A percentile compares a stretch with the other conserved stretches of the same genome.
These are phyloP conservation scores for Thalassophryne amazonica DNA, from an alignment of 2,797 vertebrate species.

Conservation along the genomic window DNA sequence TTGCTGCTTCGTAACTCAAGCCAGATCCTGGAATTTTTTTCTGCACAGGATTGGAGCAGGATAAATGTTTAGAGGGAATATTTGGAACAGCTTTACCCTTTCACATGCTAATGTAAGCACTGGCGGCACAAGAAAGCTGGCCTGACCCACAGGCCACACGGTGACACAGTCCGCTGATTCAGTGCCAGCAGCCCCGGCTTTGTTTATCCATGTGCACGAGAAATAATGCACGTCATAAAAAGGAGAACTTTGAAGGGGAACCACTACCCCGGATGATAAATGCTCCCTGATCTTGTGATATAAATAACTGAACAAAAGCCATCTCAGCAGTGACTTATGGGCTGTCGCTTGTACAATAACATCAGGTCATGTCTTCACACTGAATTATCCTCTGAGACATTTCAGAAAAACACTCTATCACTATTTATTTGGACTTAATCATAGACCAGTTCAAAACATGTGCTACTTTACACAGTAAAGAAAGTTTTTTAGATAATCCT, in stretches of 20 bases:
- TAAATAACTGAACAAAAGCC: conserved; percentile 77
- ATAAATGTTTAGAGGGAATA: conserved; percentile 77
- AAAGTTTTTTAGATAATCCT: too few species aligned
- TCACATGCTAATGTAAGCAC: conserved; percentile 81
- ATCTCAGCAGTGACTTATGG: conserved; percentile 70
- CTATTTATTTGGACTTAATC: conserved; percentile 9
- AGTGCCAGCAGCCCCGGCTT: conserved; percentile 73
- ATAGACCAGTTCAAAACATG: too few species aligned
- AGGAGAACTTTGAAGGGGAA: conserved; percentile 77
- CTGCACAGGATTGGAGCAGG: conserved; percentile 48
- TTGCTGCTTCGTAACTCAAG: conserved; percentile 20
- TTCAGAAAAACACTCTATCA: conserved; percentile 10
- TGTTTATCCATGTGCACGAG: conserved; percentile 85
- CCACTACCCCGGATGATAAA: conserved; percentile 75
- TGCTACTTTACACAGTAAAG: too few species aligned
- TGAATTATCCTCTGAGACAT: conserved; percentile 25
- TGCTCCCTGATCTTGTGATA: conserved; percentile 64
- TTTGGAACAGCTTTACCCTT: conserved; percentile 79
- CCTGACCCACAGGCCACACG: conserved; percentile 79
- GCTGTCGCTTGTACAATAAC: conserved; percentile 71
- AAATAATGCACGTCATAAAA: conserved; percentile 87
- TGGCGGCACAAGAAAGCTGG: conserved; percentile 80
- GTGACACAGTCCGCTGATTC: conserved; percentile 87
- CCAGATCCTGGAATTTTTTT: conserved; percentile 49
- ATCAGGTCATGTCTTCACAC: conserved; percentile 54